Conservation (phyloP, 2,113 vertebrate species). For the Pardalotus punctatus region DNA sequence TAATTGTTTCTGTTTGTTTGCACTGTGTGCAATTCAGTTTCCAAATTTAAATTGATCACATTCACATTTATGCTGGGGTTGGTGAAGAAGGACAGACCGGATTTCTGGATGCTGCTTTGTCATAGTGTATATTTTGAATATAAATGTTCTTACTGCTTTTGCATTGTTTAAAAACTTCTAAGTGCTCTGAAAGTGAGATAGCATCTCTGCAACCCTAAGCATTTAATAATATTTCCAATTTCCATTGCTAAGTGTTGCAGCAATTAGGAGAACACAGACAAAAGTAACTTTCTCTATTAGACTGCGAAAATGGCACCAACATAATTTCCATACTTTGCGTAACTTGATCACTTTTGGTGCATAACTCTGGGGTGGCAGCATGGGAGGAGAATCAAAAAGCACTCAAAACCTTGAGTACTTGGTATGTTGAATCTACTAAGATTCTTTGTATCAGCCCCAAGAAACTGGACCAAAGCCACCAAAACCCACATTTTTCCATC, state of each 20-base stretch:
- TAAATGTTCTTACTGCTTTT: not conserved
- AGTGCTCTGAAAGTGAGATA: not conserved
- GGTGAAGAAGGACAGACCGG: not conserved
- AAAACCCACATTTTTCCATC: not conserved
- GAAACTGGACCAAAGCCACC: not conserved
- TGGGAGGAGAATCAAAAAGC: not conserved
- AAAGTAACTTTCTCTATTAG: not conserved
- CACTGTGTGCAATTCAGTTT: not conserved
- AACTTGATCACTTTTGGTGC: not conserved
- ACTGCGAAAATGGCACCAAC: not conserved
- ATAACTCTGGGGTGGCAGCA: not conserved
- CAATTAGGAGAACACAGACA: not conserved
- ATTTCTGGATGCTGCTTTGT: not conserved
- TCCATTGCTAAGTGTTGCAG: not conserved
- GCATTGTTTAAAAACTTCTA: not conserved
- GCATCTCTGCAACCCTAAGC: not conserved
- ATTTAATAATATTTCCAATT: not conserved
- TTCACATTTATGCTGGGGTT: not conserved
- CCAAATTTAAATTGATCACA: not conserved
- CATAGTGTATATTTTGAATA: not conserved
- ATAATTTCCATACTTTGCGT: rapidly evolving
- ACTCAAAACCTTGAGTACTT: not conserved
- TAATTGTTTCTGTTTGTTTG: not conserved
- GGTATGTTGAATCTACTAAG: not conserved
- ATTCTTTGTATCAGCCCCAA: not conserved